Evolutionary conservation across 2,888 invertebrate species (phyloP).

Genomic region (Ophion costatus): DNA sequence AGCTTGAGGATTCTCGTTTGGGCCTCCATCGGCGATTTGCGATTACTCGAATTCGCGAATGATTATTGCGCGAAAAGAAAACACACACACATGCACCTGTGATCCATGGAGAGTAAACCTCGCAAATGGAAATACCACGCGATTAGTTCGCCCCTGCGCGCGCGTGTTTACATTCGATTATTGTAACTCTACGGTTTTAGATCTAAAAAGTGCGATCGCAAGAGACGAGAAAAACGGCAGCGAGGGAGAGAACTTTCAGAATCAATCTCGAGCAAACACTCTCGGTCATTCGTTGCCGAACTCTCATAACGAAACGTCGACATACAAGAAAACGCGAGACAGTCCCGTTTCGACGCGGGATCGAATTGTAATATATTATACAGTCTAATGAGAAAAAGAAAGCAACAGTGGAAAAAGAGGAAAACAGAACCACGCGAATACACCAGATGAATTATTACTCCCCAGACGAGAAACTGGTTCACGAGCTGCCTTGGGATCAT

Average conservation of each 20-base stretch:
- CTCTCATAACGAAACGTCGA: conserved; percentile 44
- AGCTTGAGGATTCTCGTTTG: conserved; percentile 23
- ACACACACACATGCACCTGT: conserved; percentile 5
- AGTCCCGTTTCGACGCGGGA: conserved; percentile 45
- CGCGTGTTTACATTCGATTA: conserved; percentile 60
- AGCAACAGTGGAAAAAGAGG: conserved; percentile 23
- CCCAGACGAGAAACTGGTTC: conserved; percentile 62
- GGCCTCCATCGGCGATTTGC: conserved; percentile 2
- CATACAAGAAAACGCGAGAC: conserved; percentile 27
- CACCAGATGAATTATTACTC: conserved; percentile 50
- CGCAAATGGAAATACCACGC: conserved; percentile 3
- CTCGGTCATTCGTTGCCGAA: conserved; percentile 48
- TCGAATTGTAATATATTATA: conserved; percentile 70
- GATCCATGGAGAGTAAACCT: neutral
- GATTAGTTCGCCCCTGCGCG: conserved; percentile 28
- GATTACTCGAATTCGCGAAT: neutral
- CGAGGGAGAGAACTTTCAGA: neutral
- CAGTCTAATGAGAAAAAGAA: conserved; percentile 62
- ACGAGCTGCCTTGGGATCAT: conserved; percentile 65
- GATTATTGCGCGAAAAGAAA: conserved; percentile 22
- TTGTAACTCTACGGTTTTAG: conserved; percentile 57
- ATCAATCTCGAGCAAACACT: conserved; percentile 23
- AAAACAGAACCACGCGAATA: conserved; percentile 7
- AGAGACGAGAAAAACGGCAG: conserved; percentile 5
- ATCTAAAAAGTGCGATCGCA: conserved; percentile 25